Percentiles rank a stretch among this genome's conserved stretches.
Conservation (phyloP, 2,113 vertebrate species). For the Gambusia holbrooki region DNA sequence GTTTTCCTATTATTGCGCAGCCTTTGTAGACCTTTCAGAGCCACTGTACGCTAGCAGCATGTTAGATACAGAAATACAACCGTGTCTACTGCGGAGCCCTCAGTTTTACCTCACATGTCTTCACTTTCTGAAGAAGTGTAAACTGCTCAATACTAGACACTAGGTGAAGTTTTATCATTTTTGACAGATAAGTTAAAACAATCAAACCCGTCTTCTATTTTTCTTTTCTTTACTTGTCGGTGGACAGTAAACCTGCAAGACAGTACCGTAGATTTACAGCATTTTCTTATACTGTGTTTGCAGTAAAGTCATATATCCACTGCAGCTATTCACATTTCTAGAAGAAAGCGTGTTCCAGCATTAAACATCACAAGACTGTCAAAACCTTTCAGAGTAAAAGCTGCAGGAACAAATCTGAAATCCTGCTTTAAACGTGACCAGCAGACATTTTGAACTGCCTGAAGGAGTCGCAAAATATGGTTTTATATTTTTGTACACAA, state of each 20-base stretch:
- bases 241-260: conserved; percentile 19
- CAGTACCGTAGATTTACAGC: conserved; percentile 15
- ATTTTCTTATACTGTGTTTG: conserved; percentile 19
- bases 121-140: conserved; percentile 13
- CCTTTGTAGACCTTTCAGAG: background rate
- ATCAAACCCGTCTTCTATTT: background rate
- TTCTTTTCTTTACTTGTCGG: background rate
- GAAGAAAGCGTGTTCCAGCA: conserved; percentile 11
- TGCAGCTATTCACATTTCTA: background rate
- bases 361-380: background rate
- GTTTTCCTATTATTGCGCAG: background rate
- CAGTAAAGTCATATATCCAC: conserved; percentile 4
- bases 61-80: background rate
- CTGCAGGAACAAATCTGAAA: conserved; percentile 1
- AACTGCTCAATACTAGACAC: conserved; percentile 33
- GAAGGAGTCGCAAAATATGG: conserved; percentile 5
- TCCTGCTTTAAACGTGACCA: background rate
- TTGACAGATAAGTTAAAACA: conserved; percentile 12
- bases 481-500: conserved; percentile 8
- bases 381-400: conserved; percentile 6
- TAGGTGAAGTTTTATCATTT: conserved; percentile 24
- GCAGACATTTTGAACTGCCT: conserved; percentile 6
- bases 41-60: background rate
- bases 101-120: background rate
- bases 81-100: background rate